Conservation (phyloP, 2,888 invertebrate species). For the Pollenia angustigena region DNA sequence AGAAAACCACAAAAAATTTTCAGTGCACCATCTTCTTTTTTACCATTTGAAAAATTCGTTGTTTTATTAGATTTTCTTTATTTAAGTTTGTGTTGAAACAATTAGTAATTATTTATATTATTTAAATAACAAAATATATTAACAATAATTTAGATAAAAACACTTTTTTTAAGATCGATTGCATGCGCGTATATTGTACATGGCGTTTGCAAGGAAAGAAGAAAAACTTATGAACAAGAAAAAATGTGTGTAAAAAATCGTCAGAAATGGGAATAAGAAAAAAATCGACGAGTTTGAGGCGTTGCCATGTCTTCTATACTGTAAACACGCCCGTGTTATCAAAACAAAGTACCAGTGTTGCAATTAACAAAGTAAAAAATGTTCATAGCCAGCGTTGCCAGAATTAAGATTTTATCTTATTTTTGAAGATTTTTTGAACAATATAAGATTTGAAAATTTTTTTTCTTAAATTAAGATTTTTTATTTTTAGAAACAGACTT, state of each 20-base stretch:
- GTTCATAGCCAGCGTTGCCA: no score
- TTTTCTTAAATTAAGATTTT: no score
- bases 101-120: slow-evolving; percentile 23
- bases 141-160: slow-evolving; percentile 26
- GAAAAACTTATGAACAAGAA: slow-evolving; percentile 70
- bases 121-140: slow-evolving; percentile 31
- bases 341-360: background rate
- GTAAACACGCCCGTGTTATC: slow-evolving; percentile 49
- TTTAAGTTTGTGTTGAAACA: slow-evolving; percentile 12
- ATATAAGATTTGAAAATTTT: no score
- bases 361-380: background rate
- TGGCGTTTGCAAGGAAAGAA: slow-evolving; percentile 67
- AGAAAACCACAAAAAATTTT: slow-evolving; percentile 58
- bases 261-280: slow-evolving; percentile 43
- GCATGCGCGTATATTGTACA: slow-evolving; percentile 60
- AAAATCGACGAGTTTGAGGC: slow-evolving; percentile 23
- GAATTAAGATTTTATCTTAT: no score
- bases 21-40: slow-evolving; percentile 59
- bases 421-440: no score
- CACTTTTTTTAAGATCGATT: slow-evolving; percentile 53
- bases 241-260: slow-evolving; percentile 39
- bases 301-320: slow-evolving; percentile 19
- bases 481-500: no score
- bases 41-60: slow-evolving; percentile 40
- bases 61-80: slow-evolving; percentile 3